Evolutionary conservation across 2,888 invertebrate genomes (phyloP), one percentile per base, ranked within the genome.

Genomic region (Dioctria rufipes): DNA sequence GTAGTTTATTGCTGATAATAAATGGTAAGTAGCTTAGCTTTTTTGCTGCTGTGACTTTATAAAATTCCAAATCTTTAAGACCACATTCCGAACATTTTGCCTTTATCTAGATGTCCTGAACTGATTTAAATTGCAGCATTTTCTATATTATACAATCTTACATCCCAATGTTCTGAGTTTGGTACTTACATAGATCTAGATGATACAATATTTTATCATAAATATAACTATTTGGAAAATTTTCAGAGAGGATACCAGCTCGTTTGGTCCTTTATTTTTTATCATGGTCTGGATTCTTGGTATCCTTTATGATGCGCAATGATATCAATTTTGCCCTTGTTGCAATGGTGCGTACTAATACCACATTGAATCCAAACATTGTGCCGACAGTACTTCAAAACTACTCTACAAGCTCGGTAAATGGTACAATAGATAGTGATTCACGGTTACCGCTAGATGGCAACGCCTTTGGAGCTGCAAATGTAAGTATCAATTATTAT

Each of bases 231-330:
- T 25, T 25, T 25, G 25, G 25, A 25, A 25, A 25, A 25, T 25
- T 66, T 67, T 4, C 71, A 91, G 92, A 90, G 84, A 89, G 90
- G 88, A 88, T 94, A 83, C 93, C 94, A 80, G 93, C 94, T n/a
- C 90, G 94, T 66, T 89, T 93, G 71, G 93, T 94, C 51, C 89
- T 94, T 43, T 94, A 94, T 87, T 90, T 94, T 86, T 88, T 94
- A 81, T 94, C 94, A 83, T 94, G 94, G 91, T 92, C 93, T 46
- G 94, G 94, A 69, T 94, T 94, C 85, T 89, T 94, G 81, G 93
- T 94, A 5, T 93, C 93, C 3, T 94, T 94, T 85, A 94, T 94
- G 93, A 94, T 94, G 94, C 90, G 94, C 73, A 93, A 92, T 84
- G 94, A 94, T 88, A 94, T 94, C 84, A 94, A 94, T 86, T 90